A percentile compares a stretch with the other conserved stretches of the same genome.
phyloP scores from a whole-genome alignment of 2,113 vertebrate species.

The Silurus asotus region DNA sequence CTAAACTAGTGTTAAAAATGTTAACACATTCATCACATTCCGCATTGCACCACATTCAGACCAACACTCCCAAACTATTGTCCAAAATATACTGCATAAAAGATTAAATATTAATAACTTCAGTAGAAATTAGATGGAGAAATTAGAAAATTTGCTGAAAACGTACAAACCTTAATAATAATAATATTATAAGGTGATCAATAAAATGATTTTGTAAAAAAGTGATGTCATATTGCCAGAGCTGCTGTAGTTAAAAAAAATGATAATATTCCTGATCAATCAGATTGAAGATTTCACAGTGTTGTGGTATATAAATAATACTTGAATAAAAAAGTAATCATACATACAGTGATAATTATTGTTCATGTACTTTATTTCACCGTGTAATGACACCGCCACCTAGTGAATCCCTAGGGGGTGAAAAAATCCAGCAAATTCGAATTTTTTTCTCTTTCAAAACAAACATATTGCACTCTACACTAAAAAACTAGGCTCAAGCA shows the following conservation, averaged over 20 bases:
- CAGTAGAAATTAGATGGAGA: not conserved
- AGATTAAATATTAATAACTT: not conserved
- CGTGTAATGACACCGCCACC: slow-evolving; percentile 53
- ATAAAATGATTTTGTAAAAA: not conserved
- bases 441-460: not conserved
- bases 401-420: slow-evolving; percentile 38
- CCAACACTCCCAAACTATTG: too few relatives aligned
- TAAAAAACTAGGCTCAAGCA: not conserved
- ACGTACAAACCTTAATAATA: not conserved
- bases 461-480: not conserved
- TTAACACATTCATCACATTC: not conserved
- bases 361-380: not conserved
- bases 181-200: not conserved
- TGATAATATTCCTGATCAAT: not conserved
- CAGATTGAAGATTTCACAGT: not conserved
- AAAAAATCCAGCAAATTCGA: not conserved
- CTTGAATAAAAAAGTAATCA: not conserved
- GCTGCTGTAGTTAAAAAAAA: not conserved
- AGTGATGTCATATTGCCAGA: not conserved
- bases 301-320: not conserved
- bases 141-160: not conserved
- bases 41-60: not conserved
- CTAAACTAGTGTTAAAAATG: not conserved
- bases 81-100: not conserved
- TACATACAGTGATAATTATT: not conserved